Conservation (phyloP, 2,113 vertebrate genomes). For the Trogon surrucura region DNA sequence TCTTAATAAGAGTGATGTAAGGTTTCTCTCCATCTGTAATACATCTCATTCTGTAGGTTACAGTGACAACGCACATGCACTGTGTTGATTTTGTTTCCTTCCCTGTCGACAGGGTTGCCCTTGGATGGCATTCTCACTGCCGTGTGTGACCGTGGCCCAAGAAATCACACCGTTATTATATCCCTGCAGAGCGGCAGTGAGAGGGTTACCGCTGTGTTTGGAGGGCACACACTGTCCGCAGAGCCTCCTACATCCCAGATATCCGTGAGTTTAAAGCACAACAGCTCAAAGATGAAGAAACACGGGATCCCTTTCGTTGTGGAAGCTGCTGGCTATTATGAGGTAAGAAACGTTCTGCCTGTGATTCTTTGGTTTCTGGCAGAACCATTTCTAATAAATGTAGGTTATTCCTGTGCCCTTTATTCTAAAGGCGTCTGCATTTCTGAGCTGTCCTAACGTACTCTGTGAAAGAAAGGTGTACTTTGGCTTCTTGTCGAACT, state of each 20-base stretch:
- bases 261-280: constrained; percentile 69
- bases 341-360: constrained; percentile 67
- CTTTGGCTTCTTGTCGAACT: not conserved
- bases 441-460: not conserved
- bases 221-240: not conserved
- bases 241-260: constrained; percentile 34
- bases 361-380: not conserved
- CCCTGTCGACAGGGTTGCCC: constrained; percentile 74
- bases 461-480: not conserved
- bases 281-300: constrained; percentile 58
- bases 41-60: not conserved
- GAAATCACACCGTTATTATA: constrained; percentile 39
- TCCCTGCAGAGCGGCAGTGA: constrained; percentile 66
- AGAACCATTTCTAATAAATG: not conserved
- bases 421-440: not conserved
- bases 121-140: constrained; percentile 51
- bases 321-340: constrained; percentile 68
- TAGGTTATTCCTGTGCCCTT: not conserved
- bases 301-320: constrained; percentile 70
- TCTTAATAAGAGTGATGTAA: not conserved
- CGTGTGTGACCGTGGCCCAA: constrained; percentile 13
- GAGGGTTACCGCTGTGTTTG: constrained; percentile 63
- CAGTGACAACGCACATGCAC: not conserved
- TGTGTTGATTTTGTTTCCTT: not conserved
- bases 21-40: not conserved